Evolutionary conservation across 1,140 invertebrate genomes (phyloP).

Genomic region (Amyelois transitella): DNA sequence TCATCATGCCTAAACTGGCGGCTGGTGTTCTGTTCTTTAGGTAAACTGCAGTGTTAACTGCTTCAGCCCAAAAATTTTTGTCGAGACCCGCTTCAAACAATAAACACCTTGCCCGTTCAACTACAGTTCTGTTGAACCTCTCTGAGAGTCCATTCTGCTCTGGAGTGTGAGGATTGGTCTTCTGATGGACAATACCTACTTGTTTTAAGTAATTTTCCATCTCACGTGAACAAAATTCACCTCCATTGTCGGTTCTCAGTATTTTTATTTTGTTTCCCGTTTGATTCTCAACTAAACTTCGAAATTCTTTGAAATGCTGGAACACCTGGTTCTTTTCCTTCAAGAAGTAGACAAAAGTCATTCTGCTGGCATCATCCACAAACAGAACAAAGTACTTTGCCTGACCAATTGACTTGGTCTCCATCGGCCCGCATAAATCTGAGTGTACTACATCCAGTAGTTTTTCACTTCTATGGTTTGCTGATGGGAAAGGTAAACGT

Average conservation of each 20-base stretch:
- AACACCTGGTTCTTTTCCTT: too few species aligned
- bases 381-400: not conserved
- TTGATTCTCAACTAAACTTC: slow-evolving; percentile 28
- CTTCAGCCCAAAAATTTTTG: too few species aligned
- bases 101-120: too few species aligned
- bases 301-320: slow-evolving; percentile 19
- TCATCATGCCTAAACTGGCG: too few species aligned
- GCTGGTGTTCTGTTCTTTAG: slow-evolving; percentile 53
- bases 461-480: not conserved
- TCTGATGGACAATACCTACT: slow-evolving; percentile 46
- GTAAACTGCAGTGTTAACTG: too few species aligned
- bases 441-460: not conserved
- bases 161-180: slow-evolving; percentile 47
- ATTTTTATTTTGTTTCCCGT: slow-evolving; percentile 31
- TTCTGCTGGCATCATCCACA: not conserved
- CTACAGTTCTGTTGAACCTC: too few species aligned
- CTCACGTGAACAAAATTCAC: slow-evolving; percentile 37
- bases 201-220: slow-evolving; percentile 7
- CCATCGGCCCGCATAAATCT: too few species aligned
- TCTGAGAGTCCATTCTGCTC: too few species aligned
- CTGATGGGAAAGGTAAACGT: not conserved
- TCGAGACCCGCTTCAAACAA: too few species aligned
- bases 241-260: slow-evolving; percentile 50
- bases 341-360: slow-evolving; percentile 21
- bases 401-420: not conserved